These are phyloP conservation scores for Vulpes vulpes DNA, from an alignment of 2,113 vertebrate genomes.

Conservation along the genomic window DNA sequence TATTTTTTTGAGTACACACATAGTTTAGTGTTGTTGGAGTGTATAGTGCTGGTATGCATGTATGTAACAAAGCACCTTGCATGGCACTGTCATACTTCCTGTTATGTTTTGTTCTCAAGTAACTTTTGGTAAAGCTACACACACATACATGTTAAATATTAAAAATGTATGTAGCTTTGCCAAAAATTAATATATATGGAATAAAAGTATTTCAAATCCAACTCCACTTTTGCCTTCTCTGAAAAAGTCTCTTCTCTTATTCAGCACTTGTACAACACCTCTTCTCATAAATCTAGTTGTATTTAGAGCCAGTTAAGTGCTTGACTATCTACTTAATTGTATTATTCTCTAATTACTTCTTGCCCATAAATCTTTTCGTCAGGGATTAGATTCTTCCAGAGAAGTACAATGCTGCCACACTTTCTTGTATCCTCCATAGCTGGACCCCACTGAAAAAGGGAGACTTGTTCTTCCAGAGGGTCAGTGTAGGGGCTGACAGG, in stretches of 20 bases:
- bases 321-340: neutral
- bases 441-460: rapidly evolving
- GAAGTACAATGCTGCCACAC: neutral
- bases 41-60: rapidly evolving
- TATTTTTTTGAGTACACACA: neutral
- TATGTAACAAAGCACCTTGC: neutral
- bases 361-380: neutral
- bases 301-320: neutral
- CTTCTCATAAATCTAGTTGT: neutral
- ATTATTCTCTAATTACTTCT: neutral
- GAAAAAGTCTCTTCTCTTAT: neutral
- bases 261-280: neutral
- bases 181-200: neutral
- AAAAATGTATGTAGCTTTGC: too few species aligned
- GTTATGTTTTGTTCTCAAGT: neutral
- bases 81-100: neutral
- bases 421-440: neutral
- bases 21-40: neutral
- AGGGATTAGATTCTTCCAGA: neutral
- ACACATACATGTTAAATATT: neutral
- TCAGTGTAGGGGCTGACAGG: neutral
- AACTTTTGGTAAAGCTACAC: neutral
- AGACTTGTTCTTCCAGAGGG: too few species aligned
- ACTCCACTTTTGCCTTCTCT: neutral
- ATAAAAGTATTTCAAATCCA: neutral